Percentiles rank a stretch among this genome's conserved stretches.
phyloP scores from a whole-genome alignment of 2,888 invertebrate species.

The Dexiosoma caninum region DNA sequence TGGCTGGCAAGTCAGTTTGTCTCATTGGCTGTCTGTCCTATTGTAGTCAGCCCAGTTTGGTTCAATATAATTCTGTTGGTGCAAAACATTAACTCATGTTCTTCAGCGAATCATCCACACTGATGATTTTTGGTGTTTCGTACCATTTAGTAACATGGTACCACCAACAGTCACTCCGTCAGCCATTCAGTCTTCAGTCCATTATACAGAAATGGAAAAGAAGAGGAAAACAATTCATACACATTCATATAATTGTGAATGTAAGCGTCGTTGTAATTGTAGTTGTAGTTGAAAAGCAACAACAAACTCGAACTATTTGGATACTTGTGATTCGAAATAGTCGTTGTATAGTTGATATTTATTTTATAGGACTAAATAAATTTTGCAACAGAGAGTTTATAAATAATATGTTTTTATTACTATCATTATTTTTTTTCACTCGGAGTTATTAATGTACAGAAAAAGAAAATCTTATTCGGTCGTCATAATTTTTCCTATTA shows the following conservation, averaged over 20 bases:
- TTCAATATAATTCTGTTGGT: conserved; percentile 43
- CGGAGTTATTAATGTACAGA: background rate
- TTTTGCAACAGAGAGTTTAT: conserved; percentile 42
- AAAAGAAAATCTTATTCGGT: conserved; percentile 37
- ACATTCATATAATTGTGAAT: no score
- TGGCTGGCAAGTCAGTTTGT: conserved; percentile 15
- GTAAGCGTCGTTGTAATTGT: conserved; percentile 36
- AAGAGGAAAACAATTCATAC: conserved; percentile 9
- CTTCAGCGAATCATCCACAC: conserved; percentile 22
- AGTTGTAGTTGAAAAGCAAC: conserved; percentile 7
- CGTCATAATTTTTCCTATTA: conserved; percentile 40
- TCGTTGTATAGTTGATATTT: conserved; percentile 31
- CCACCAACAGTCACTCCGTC: conserved; percentile 41
- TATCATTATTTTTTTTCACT: conserved; percentile 31
- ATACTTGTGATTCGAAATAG: conserved; percentile 39
- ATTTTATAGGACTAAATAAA: conserved; percentile 10
- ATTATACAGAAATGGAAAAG: conserved; percentile 16
- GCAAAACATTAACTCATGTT: conserved; percentile 46
- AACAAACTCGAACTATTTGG: conserved; percentile 28
- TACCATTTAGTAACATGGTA: conserved; percentile 56
- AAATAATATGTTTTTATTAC: conserved; percentile 36
- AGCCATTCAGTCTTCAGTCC: conserved; percentile 38
- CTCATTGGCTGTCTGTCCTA: conserved; percentile 27
- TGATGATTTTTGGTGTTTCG: conserved; percentile 52
- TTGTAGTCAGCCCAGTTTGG: conserved; percentile 35